phyloP scores from a whole-genome alignment of 1,140 invertebrate species.

The Camponotus vicinus region DNA sequence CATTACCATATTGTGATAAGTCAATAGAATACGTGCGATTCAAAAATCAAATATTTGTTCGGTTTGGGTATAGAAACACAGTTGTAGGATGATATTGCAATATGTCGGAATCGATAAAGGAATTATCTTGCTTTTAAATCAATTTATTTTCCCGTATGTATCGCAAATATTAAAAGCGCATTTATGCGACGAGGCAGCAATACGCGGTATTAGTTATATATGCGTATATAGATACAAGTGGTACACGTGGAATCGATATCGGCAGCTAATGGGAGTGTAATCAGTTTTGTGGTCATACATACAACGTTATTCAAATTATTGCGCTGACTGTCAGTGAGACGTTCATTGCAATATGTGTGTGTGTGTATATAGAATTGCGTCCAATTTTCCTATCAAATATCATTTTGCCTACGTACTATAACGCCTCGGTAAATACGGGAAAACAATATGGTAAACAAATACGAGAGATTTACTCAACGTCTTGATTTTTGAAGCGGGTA shows the following conservation, averaged over 20 bases:
- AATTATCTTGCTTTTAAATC: conserved; percentile 62
- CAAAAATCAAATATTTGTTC: conserved; percentile 28
- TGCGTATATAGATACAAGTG: conserved; percentile 32
- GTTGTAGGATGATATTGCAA: conserved; percentile 25
- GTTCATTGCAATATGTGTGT: conserved; percentile 39
- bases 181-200: conserved; percentile 28
- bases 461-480: neutral
- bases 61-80: neutral
- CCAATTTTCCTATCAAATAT: conserved; percentile 44
- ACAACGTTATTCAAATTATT: conserved; percentile 59
- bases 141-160: conserved; percentile 54
- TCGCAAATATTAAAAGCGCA: conserved; percentile 61
- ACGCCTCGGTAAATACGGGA: neutral
- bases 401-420: conserved; percentile 7
- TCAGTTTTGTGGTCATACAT: conserved; percentile 57
- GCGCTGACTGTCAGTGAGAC: conserved; percentile 45
- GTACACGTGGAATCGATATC: conserved; percentile 57
- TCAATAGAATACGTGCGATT: conserved; percentile 8
- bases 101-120: conserved; percentile 49
- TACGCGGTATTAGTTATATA: conserved; percentile 30
- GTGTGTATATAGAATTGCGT: conserved; percentile 4
- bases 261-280: conserved; percentile 55
- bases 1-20: neutral
- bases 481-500: neutral
- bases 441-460: neutral